A percentile compares a stretch with the other conserved stretches of the same genome.
Evolutionary conservation across 2,888 invertebrate genomes (phyloP).

Genomic region (Abscondita cerata): DNA sequence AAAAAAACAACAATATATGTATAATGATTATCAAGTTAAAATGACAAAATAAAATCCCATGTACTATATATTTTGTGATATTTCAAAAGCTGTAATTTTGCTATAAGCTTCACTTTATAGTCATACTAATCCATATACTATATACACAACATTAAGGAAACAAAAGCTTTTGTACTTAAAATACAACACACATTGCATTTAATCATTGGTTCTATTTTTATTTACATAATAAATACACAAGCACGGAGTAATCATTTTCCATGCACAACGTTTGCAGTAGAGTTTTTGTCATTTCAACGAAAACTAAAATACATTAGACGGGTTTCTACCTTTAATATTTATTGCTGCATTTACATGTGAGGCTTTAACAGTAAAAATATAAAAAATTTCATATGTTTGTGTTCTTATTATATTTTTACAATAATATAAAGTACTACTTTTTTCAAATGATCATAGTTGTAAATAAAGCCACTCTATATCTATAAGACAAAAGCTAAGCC

Average conservation of each 20-base stretch:
- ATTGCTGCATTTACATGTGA: conserved; percentile 16
- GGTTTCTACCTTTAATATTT: conserved; percentile 28
- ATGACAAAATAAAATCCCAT: too few relatives aligned
- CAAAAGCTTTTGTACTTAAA: conserved; percentile 21
- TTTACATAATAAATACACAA: conserved; percentile 29
- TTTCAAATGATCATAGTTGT: too few relatives aligned
- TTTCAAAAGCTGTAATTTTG: too few relatives aligned
- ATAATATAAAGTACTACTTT: too few relatives aligned
- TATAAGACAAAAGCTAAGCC: too few relatives aligned
- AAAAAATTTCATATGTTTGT: conserved; percentile 14
- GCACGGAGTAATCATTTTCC: conserved; percentile 24
- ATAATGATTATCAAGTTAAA: too few relatives aligned
- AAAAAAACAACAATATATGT: too few relatives aligned
- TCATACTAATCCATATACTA: background rate
- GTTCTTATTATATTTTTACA: too few relatives aligned
- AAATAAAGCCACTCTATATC: too few relatives aligned
- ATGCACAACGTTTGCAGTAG: conserved; percentile 10
- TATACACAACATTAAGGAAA: conserved; percentile 13
- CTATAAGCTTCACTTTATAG: background rate
- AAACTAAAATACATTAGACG: conserved; percentile 21
- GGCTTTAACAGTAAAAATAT: conserved; percentile 6
- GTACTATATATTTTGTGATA: too few relatives aligned
- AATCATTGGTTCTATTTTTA: conserved; percentile 30
- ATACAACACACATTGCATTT: conserved; percentile 29
- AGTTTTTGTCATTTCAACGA: conserved; percentile 3